These are phyloP conservation scores for Phymanthus crucifer DNA, from an alignment of 92 coral and sea anemone species.

Conservation along the genomic window DNA sequence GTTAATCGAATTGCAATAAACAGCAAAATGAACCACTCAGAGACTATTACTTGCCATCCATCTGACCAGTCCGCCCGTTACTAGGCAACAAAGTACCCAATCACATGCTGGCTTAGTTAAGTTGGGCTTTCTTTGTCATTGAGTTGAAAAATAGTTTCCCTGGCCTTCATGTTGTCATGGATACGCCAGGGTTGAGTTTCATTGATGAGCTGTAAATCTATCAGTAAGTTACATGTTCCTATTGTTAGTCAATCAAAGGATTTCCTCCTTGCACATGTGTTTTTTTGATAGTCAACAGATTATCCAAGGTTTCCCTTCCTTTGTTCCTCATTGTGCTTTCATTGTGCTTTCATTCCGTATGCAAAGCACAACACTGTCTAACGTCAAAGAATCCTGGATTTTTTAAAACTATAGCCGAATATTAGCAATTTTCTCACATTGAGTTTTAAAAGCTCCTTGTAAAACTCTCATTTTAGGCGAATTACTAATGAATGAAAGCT, in stretches of 20 bases:
- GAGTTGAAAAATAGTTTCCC: background rate
- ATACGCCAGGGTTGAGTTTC: background rate
- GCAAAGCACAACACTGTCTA: background rate
- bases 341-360: background rate
- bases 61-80: background rate
- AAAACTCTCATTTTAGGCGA: background rate
- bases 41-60: background rate
- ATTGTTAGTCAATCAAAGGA: background rate
- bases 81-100: slow-evolving; percentile 10
- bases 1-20: background rate
- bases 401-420: background rate
- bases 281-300: background rate
- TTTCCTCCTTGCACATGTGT: background rate
- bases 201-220: slow-evolving; percentile 1
- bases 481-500: background rate
- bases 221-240: background rate
- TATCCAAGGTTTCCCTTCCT: background rate
- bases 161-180: background rate
- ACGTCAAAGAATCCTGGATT: background rate
- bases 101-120: background rate
- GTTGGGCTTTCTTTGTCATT: background rate
- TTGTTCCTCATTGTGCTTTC: background rate
- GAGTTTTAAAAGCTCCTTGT: background rate
- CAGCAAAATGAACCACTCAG: slow-evolving; percentile 7
- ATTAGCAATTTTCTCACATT: background rate